Percentiles rank a stretch among this genome's conserved stretches.
Conservation (phyloP, 2,888 invertebrate species). For the Eupeodes latifasciatus region DNA sequence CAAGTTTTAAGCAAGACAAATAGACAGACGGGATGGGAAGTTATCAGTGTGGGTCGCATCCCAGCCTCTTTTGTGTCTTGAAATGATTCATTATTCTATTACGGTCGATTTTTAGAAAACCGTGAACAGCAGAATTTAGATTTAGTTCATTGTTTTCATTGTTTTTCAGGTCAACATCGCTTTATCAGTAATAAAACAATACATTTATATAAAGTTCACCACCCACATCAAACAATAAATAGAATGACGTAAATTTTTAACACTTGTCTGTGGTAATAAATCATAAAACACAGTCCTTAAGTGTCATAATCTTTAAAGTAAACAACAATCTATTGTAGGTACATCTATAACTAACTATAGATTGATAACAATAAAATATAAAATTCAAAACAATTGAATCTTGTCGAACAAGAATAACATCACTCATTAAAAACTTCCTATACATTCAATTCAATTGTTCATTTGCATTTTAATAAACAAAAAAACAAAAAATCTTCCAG, state of each 20-base stretch:
- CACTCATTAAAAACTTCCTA: slow-evolving; percentile 37
- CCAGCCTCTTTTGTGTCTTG: no score
- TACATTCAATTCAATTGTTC: slow-evolving; percentile 12
- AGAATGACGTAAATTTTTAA: slow-evolving; percentile 27
- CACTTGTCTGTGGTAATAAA: slow-evolving; percentile 6
- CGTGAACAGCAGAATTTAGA: no score
- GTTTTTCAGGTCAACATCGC: neutral
- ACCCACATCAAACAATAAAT: neutral
- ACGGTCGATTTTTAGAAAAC: no score
- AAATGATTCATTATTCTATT: no score
- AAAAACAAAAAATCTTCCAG: slow-evolving; percentile 28
- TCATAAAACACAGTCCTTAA: neutral
- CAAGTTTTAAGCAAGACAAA: no score
- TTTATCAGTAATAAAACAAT: neutral
- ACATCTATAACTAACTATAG: neutral
- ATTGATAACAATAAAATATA: slow-evolving; percentile 33
- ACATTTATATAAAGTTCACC: neutral
- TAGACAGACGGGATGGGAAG: no score
- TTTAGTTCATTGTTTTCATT: neutral
- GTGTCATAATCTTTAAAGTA: slow-evolving; percentile 20
- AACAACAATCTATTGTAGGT: neutral
- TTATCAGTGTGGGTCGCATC: no score
- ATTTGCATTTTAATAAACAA: slow-evolving; percentile 8
- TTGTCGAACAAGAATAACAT: slow-evolving; percentile 38
- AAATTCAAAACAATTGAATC: slow-evolving; percentile 30